A percentile compares a stretch with the other conserved stretches of the same genome.
Evolutionary conservation across 2,797 vertebrate genomes (phyloP).

Genomic region (Parauchenoglanis punctatus): DNA sequence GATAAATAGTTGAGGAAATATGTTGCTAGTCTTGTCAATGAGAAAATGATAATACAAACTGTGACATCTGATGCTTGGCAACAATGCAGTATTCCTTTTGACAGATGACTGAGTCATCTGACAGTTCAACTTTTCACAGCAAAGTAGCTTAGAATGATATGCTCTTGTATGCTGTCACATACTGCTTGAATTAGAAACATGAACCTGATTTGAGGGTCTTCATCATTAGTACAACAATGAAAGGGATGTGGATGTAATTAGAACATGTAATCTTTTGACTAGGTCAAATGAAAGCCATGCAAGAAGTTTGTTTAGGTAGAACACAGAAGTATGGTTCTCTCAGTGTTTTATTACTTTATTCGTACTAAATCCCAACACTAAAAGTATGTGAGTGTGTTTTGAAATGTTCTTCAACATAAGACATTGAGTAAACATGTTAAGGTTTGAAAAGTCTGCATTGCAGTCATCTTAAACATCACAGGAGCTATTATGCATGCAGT

Average conservation of each 20-base stretch:
- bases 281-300: neutral
- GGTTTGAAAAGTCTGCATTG: constrained; percentile 1
- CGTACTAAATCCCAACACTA: neutral
- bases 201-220: neutral
- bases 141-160: constrained; percentile 3
- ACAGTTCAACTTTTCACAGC: neutral
- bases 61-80: constrained; percentile 13
- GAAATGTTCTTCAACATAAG: neutral
- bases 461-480: constrained; percentile 11
- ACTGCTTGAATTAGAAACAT: constrained; percentile 6
- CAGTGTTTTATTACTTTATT: neutral
- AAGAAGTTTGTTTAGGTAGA: neutral
- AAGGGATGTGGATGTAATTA: neutral
- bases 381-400: neutral
- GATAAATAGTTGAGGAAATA: constrained; percentile 9
- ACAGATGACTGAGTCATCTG: neutral
- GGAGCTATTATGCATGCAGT: constrained; percentile 12
- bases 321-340: neutral
- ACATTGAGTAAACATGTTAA: neutral
- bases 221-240: neutral
- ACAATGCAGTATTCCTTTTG: constrained; percentile 14
- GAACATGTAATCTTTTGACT: neutral
- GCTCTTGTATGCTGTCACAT: neutral
- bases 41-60: constrained; percentile 20
- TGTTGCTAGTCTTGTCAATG: neutral